Percentiles rank a stretch among this genome's conserved stretches.
phyloP scores from a whole-genome alignment of 2,113 vertebrate genomes.

The Piprites chloris region DNA sequence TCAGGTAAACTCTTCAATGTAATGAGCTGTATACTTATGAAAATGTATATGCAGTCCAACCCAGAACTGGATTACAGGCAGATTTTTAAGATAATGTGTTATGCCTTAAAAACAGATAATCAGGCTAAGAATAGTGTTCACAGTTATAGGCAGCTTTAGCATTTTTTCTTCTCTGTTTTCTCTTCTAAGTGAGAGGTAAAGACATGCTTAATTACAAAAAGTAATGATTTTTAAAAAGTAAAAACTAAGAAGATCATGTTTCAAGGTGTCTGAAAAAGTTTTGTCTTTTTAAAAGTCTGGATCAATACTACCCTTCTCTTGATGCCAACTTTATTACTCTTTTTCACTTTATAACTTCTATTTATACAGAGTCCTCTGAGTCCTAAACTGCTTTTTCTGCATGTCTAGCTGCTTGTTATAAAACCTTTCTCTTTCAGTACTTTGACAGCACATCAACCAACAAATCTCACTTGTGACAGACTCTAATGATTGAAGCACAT shows the following conservation, averaged over 20 bases:
- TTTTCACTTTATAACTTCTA: constrained; percentile 66
- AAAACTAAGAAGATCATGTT: neutral
- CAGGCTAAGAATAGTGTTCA: neutral
- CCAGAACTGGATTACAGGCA: neutral
- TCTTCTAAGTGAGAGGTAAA: neutral
- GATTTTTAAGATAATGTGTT: neutral
- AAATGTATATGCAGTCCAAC: neutral
- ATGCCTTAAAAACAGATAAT: neutral
- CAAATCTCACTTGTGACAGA: constrained; percentile 81
- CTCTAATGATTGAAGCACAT: constrained; percentile 77
- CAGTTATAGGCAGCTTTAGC: neutral
- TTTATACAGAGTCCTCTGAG: constrained; percentile 73
- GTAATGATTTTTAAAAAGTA: neutral
- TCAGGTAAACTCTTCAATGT: neutral
- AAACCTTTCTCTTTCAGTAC: constrained; percentile 66
- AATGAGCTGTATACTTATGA: neutral
- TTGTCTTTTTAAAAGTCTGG: constrained; percentile 34
- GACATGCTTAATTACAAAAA: neutral
- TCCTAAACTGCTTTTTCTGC: constrained; percentile 74
- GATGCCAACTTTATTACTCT: constrained; percentile 65
- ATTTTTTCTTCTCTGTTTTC: neutral
- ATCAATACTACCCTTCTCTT: constrained; percentile 48
- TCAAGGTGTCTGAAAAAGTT: constrained; percentile 10
- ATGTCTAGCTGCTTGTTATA: constrained; percentile 66
- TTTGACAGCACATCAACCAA: constrained; percentile 74